phyloP scores from a whole-genome alignment of 2,888 invertebrate species.

The Eupithecia pulchellata region DNA sequence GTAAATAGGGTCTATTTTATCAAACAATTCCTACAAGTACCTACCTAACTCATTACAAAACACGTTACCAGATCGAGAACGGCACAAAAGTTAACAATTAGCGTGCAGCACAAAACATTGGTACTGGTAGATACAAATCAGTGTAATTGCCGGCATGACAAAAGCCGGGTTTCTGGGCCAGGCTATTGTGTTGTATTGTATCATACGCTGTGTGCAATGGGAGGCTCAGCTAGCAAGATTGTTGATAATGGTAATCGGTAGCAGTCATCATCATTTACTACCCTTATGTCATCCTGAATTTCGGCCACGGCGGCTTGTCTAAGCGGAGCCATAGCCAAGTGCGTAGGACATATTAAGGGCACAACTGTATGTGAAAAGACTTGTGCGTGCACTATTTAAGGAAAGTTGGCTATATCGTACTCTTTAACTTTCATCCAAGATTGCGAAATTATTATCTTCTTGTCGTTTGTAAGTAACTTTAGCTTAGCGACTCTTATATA shows the following conservation, averaged over 20 bases:
- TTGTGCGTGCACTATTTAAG: no score
- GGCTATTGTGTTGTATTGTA: constrained; percentile 43
- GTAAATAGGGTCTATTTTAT: background rate
- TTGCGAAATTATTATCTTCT: no score
- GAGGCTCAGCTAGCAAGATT: background rate
- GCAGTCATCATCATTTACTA: background rate
- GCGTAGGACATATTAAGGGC: no score
- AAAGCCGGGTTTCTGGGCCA: constrained; percentile 71
- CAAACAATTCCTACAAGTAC: background rate
- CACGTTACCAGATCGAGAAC: constrained; percentile 24
- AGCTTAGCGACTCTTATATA: no score
- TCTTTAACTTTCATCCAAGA: no score
- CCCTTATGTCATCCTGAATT: no score
- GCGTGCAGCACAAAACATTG: constrained; percentile 32
- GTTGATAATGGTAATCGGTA: background rate
- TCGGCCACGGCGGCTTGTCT: no score
- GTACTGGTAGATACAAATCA: constrained; percentile 28
- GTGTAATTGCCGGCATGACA: constrained; percentile 38
- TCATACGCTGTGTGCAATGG: constrained; percentile 36
- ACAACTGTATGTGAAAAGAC: no score
- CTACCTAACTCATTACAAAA: constrained; percentile 28
- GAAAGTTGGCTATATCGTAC: no score
- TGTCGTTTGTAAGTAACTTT: no score
- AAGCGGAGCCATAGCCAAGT: no score
- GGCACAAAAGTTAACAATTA: constrained; percentile 36